phyloP scores from a whole-genome alignment of 2,888 invertebrate genomes.

The Geotrupes spiniger region DNA sequence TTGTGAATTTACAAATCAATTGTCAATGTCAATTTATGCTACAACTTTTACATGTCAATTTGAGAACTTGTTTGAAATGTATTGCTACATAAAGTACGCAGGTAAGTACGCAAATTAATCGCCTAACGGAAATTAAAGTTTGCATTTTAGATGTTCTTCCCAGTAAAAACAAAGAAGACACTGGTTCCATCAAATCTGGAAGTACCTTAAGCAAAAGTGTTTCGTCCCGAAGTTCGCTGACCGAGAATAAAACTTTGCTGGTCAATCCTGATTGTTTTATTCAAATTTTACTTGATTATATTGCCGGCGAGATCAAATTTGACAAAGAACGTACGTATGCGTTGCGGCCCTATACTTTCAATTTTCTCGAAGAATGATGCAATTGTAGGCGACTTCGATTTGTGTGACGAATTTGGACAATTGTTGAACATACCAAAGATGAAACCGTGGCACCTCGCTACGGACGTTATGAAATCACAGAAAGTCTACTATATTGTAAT shows the following conservation, averaged over 20 bases:
- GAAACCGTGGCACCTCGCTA: conserved; percentile 32
- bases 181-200: background rate
- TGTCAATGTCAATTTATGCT: too few relatives aligned
- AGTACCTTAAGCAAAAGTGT: background rate
- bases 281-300: conserved; percentile 45
- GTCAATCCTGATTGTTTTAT: conserved; percentile 48
- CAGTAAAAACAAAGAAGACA: background rate
- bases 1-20: too few relatives aligned
- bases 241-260: conserved; percentile 28
- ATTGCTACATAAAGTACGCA: conserved; percentile 21
- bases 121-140: background rate
- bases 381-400: conserved; percentile 37
- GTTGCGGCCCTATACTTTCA: background rate
- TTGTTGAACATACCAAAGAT: conserved; percentile 32
- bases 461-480: conserved; percentile 33
- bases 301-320: conserved; percentile 33
- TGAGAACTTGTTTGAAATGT: conserved; percentile 15
- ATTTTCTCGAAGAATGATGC: too few relatives aligned
- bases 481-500: conserved; percentile 36
- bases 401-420: conserved; percentile 38
- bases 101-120: background rate
- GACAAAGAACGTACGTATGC: conserved; percentile 22
- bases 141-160: background rate
- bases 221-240: conserved; percentile 30
- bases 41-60: too few relatives aligned